phyloP scores from a whole-genome alignment of 35 echinoderm and acorn worm species.

The Diadema setosum region DNA sequence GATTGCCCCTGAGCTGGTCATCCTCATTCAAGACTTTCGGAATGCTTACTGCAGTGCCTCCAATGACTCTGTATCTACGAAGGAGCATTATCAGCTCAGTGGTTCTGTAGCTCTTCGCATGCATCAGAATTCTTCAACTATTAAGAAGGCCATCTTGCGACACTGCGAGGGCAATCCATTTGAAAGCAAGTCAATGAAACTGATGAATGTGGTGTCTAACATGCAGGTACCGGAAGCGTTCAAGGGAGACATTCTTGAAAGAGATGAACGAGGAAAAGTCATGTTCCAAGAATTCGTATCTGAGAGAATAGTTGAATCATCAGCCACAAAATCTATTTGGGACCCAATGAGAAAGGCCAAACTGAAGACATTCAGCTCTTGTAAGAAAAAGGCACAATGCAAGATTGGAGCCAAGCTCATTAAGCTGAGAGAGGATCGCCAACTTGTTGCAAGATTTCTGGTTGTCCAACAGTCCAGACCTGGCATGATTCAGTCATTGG shows the following conservation, averaged over 20 bases:
- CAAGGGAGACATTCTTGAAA: slow-evolving; percentile 13
- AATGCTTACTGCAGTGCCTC: not conserved
- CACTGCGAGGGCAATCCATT: slow-evolving; percentile 38
- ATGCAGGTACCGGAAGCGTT: not conserved
- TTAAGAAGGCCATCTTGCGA: slow-evolving; percentile 13
- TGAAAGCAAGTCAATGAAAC: not conserved
- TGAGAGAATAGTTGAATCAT: slow-evolving; percentile 4
- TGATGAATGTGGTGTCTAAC: not conserved
- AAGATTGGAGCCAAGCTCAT: not conserved
- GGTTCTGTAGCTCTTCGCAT: slow-evolving; percentile 37
- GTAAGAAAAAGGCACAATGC: not conserved
- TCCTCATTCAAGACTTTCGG: slow-evolving; percentile 1
- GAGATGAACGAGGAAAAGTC: not conserved
- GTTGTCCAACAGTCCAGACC: slow-evolving; percentile 1
- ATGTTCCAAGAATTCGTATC: not conserved
- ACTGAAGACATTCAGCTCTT: not conserved
- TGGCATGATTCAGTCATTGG: slow-evolving; percentile 6
- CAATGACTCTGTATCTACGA: not conserved
- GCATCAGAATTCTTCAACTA: not conserved
- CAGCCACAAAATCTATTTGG: not conserved
- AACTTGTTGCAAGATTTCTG: slow-evolving; percentile 14
- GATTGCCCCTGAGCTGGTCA: not conserved
- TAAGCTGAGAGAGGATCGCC: slow-evolving; percentile 20
- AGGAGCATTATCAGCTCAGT: slow-evolving; percentile 49
- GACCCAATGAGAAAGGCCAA: not conserved